These are phyloP conservation scores for Psilopsiagon aurifrons DNA, from an alignment of 2,113 vertebrate genomes.

Conservation along the genomic window DNA sequence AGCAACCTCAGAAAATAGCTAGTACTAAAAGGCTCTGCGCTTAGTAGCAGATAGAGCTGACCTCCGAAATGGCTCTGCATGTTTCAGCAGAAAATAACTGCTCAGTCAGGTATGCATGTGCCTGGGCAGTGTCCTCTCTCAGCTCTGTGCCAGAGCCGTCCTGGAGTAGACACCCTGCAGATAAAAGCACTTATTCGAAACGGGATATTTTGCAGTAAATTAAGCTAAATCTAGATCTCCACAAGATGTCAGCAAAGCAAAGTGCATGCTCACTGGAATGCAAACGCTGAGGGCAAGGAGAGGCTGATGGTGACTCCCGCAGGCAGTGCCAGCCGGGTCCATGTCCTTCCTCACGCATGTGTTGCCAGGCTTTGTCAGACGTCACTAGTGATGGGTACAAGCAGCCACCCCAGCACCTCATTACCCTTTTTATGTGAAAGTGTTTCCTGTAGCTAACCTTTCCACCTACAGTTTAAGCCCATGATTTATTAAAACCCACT, in stretches of 20 bases:
- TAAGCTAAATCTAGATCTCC: slow-evolving; percentile 33
- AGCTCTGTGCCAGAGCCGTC: neutral
- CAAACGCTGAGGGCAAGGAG: neutral
- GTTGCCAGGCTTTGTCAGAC: neutral
- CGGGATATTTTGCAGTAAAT: neutral
- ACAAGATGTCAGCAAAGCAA: slow-evolving; percentile 70
- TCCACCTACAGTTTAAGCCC: neutral
- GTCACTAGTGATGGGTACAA: neutral
- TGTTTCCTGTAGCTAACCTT: neutral
- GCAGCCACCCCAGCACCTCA: neutral
- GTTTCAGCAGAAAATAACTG: neutral
- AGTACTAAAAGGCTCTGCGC: neutral
- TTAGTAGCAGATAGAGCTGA: neutral
- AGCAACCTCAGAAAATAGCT: neutral
- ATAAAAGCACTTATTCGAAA: neutral
- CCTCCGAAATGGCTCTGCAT: neutral
- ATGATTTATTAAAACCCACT: neutral
- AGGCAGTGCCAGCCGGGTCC: neutral
- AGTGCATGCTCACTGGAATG: neutral
- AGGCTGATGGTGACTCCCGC: neutral
- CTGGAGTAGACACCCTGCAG: neutral
- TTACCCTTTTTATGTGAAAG: neutral
- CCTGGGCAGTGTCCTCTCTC: neutral
- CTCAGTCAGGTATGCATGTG: neutral
- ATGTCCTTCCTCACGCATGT: neutral